phyloP scores from a whole-genome alignment of 1,140 invertebrate species.

The Nasonia longicornis region DNA sequence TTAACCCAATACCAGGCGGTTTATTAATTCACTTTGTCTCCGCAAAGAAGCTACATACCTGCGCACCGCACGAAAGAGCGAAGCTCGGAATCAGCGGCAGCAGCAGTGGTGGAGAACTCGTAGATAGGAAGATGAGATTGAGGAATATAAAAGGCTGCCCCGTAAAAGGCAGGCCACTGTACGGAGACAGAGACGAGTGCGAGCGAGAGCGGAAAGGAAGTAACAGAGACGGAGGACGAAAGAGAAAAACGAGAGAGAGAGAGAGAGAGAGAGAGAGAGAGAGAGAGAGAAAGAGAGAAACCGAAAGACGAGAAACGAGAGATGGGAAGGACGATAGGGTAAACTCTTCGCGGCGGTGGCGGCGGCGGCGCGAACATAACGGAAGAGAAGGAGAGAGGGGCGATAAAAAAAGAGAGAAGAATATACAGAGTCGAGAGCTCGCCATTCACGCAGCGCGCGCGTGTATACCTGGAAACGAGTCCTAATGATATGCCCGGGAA shows the following conservation, averaged over 20 bases:
- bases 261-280: slow-evolving; percentile 10
- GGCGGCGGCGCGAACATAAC: slow-evolving; percentile 16
- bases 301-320: slow-evolving; percentile 22
- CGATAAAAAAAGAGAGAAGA: background rate
- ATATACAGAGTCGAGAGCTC: slow-evolving; percentile 35
- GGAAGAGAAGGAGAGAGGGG: slow-evolving; percentile 42
- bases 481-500: slow-evolving; percentile 68
- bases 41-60: background rate
- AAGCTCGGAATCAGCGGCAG: background rate
- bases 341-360: slow-evolving; percentile 29
- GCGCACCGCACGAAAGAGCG: background rate
- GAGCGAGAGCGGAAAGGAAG: slow-evolving; percentile 35
- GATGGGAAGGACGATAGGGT: slow-evolving; percentile 48
- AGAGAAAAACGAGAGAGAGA: slow-evolving; percentile 17
- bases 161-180: slow-evolving; percentile 45
- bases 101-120: background rate
- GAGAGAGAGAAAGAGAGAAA: slow-evolving; percentile 28
- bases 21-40: slow-evolving; percentile 52
- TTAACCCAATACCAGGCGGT: slow-evolving; percentile 40
- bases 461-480: slow-evolving; percentile 64
- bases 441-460: slow-evolving; percentile 61
- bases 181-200: slow-evolving; percentile 16
- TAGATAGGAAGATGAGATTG: slow-evolving; percentile 46
- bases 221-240: slow-evolving; percentile 20
- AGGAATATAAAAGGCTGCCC: slow-evolving; percentile 44